phyloP scores from a whole-genome alignment of 1,140 invertebrate species.

The Cardiocondyla obscurior region DNA sequence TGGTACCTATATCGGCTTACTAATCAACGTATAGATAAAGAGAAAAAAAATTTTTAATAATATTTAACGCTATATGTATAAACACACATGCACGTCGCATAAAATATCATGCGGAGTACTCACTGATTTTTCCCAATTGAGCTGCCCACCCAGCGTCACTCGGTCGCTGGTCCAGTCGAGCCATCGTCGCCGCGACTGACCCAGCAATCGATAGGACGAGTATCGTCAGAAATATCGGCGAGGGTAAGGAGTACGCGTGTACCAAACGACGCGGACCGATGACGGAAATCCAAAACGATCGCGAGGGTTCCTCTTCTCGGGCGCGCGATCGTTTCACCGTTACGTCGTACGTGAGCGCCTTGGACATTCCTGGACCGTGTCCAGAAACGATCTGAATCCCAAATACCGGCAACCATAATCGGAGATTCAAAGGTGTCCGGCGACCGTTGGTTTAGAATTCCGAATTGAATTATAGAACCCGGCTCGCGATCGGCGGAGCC shows the following conservation, averaged over 20 bases:
- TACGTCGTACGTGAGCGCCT: slow-evolving; percentile 52
- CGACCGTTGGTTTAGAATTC: slow-evolving; percentile 42
- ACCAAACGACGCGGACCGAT: not conserved
- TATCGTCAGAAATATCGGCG: not conserved
- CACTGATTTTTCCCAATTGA: slow-evolving; percentile 21
- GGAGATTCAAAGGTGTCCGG: slow-evolving; percentile 31
- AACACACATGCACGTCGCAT: not conserved
- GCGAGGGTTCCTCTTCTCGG: slow-evolving; percentile 32
- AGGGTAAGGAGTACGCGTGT: not conserved
- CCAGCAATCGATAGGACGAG: slow-evolving; percentile 21
- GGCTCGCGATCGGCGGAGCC: slow-evolving; percentile 23
- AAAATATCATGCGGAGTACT: slow-evolving; percentile 34
- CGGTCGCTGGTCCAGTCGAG: not conserved
- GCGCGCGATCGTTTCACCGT: slow-evolving; percentile 63
- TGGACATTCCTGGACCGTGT: slow-evolving; percentile 71
- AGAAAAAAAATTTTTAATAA: not conserved
- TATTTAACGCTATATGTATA: not conserved
- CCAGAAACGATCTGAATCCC: slow-evolving; percentile 68
- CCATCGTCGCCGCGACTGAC: not conserved
- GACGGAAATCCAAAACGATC: slow-evolving; percentile 25
- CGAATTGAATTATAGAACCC: slow-evolving; percentile 13
- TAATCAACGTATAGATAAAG: not conserved
- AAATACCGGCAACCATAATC: slow-evolving; percentile 19
- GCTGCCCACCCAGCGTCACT: not conserved
- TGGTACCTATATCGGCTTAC: not conserved